Evolutionary conservation across 2,113 vertebrate genomes (phyloP), one percentile per base, ranked within the genome.

Genomic region (Pteruthius melanotis): DNA sequence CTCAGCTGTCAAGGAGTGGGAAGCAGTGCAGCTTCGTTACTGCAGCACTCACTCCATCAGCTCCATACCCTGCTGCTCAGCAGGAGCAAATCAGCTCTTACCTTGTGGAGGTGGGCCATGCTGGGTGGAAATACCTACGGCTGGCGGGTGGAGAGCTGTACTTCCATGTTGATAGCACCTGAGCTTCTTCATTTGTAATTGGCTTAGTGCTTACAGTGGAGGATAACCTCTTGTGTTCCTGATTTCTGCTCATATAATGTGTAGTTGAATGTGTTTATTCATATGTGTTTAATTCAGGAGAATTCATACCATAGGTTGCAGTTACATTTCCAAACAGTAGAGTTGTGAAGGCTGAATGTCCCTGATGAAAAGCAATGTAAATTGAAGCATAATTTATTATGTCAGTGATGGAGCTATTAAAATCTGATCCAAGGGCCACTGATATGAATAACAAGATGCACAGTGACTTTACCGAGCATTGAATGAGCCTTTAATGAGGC

Each of bases 321-420:
- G 78, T 85, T 93, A 63, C 18, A 23, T 90, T 93, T 87, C 84
- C 83, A 20, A 88, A 91, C 45, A 65, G 66, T 63, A 21, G 39
- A 47, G 20, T 72, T 95, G 60, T 89, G 49, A 76, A 71, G 80
- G 81, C 33, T 89, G 92, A 91, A 88, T 63, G 59, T 88, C 40
- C 39, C 49, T 90, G 47, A 92, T 92, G 72, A 91, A 93, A 89
- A 95, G 70, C 93, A 70, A 14, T 54, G 59, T 65, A 87, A 84
- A 86, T 75, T 70, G 70, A 83, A 84, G 47, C 28, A 27, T 81
- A 75, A 92, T 86, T 72, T 64, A 35, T 74, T 92, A 64, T 66
- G 18, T 90, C 69, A 59, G 45, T 40, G 28, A n/a, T 50, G 31
- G 44, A 93, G 42, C 59, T 68, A 35, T 94, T 89, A 81, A 69